phyloP scores from a whole-genome alignment of 1,140 invertebrate genomes.

The Lamellibrachia luymesi region DNA sequence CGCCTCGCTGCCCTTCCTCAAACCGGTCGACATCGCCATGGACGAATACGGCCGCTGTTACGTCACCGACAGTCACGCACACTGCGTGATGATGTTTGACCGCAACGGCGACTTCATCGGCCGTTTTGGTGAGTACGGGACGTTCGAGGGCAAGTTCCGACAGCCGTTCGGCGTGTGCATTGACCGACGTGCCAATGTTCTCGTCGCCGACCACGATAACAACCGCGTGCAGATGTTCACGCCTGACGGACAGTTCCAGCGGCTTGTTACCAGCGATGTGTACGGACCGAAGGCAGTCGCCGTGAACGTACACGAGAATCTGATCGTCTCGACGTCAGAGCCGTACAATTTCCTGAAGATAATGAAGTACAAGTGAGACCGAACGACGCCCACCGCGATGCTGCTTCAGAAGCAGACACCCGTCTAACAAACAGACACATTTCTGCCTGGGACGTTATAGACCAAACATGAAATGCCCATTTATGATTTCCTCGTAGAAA shows the following conservation, averaged over 20 bases:
- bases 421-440: background rate
- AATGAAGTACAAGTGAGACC: conserved; percentile 20
- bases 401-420: background rate
- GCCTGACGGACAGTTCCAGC: conserved; percentile 14
- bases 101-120: conserved; percentile 21
- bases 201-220: conserved; percentile 27
- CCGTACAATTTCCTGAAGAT: conserved; percentile 26
- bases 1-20: background rate
- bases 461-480: background rate
- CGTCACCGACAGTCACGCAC: conserved; percentile 11
- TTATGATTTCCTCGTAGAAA: background rate
- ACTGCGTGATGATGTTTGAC: conserved; percentile 20
- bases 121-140: conserved; percentile 14
- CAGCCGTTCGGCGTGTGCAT: conserved; percentile 25
- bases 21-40: conserved; percentile 18
- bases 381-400: background rate
- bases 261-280: background rate
- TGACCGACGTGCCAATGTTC: conserved; percentile 22
- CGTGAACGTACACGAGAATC: conserved; percentile 23
- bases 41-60: conserved; percentile 14
- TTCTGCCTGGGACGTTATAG: background rate
- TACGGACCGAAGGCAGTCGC: conserved; percentile 18
- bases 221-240: conserved; percentile 24
- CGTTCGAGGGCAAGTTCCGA: conserved; percentile 6
- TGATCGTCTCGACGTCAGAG: conserved; percentile 12